phyloP scores from a whole-genome alignment of 2,888 invertebrate genomes.

The Odontocerum albicorne region DNA sequence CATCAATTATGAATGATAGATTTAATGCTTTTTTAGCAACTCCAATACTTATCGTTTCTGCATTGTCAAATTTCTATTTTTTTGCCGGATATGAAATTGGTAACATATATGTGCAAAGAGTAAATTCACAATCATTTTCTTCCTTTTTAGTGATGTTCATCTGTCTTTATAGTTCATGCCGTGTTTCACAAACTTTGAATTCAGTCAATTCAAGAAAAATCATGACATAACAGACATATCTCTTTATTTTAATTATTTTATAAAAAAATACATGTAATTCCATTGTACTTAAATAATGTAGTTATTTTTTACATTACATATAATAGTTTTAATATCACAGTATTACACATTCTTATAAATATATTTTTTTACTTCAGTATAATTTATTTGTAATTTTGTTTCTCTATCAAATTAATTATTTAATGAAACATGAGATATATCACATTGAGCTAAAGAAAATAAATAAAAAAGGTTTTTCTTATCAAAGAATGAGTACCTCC shows the following conservation, averaged over 20 bases:
- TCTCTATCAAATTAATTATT: no score
- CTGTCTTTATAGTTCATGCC: conserved; percentile 51
- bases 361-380: no score
- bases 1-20: conserved; percentile 57
- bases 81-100: conserved; percentile 78
- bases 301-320: no score
- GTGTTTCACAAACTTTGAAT: conserved; percentile 51
- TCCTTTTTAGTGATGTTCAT: conserved; percentile 45
- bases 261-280: no score
- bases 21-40: conserved; percentile 69
- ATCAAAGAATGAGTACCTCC: no score
- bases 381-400: no score
- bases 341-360: no score
- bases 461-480: no score
- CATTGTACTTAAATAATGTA: no score
- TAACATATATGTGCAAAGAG: conserved; percentile 65
- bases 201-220: conserved; percentile 45
- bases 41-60: conserved; percentile 77
- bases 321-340: background rate
- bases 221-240: conserved; percentile 1
- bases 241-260: background rate
- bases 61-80: conserved; percentile 86
- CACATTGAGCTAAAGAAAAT: no score
- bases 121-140: conserved; percentile 49
- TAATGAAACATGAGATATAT: no score